Conservation (phyloP, 2,113 vertebrate genomes). For the Coreoperca whiteheadi region DNA sequence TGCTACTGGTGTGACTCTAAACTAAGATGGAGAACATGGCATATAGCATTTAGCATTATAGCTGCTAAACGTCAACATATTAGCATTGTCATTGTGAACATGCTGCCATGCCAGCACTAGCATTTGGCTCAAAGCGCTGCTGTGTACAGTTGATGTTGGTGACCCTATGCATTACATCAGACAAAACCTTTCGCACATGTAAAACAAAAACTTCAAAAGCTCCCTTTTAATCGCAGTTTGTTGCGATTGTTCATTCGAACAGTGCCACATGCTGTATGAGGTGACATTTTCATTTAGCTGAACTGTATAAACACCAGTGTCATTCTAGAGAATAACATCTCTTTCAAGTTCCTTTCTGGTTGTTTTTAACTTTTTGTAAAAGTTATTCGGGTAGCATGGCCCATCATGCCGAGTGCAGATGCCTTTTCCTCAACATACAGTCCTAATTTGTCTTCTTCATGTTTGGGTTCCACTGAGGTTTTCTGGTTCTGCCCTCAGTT, state of each 20-base stretch:
- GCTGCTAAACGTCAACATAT: background rate
- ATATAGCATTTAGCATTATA: background rate
- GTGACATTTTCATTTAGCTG: background rate
- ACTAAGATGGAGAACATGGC: background rate
- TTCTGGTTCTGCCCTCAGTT: constrained; percentile 75
- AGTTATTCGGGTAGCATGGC: background rate
- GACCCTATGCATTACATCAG: background rate
- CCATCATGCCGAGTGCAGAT: background rate
- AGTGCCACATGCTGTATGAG: background rate
- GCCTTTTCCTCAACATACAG: constrained; percentile 55
- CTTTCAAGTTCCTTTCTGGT: background rate
- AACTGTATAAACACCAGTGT: background rate
- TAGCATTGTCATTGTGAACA: background rate
- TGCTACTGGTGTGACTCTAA: background rate
- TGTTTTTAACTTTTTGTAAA: background rate
- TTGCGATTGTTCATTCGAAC: background rate
- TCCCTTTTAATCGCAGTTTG: background rate
- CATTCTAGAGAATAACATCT: background rate
- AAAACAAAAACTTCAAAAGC: background rate
- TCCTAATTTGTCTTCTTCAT: constrained; percentile 68
- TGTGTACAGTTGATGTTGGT: background rate
- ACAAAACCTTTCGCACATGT: background rate
- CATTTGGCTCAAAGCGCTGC: background rate
- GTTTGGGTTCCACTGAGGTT: constrained; percentile 72
- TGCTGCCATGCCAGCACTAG: background rate